These are phyloP conservation scores for Caenorhabditis doughertyi DNA, from an alignment of 2,888 invertebrate species.

Conservation along the genomic window DNA sequence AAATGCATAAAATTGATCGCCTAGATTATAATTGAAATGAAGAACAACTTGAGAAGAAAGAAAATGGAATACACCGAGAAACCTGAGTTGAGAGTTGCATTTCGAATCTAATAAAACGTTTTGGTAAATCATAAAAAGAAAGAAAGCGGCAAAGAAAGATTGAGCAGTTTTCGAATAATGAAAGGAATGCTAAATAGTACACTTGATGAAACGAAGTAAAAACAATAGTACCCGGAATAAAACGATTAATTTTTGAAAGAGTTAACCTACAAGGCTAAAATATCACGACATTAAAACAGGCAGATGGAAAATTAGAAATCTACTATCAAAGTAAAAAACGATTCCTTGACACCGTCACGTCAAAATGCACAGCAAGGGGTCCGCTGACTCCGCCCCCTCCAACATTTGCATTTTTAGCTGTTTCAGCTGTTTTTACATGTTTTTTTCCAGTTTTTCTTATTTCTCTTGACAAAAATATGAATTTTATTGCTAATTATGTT, in stretches of 20 bases:
- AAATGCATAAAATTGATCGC: slow-evolving; percentile 58
- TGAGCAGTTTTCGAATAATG: slow-evolving; percentile 19
- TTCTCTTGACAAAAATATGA: too few species aligned
- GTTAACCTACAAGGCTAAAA: slow-evolving; percentile 14
- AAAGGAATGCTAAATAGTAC: background rate
- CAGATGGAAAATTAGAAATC: background rate
- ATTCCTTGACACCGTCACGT: too few species aligned
- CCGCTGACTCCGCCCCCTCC: too few species aligned
- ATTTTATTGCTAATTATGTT: too few species aligned
- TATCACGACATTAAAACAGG: background rate
- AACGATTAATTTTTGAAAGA: background rate
- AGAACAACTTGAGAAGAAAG: slow-evolving; percentile 4
- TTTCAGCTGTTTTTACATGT: too few species aligned
- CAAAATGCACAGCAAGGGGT: too few species aligned
- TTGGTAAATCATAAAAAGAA: background rate
- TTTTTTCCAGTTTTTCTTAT: too few species aligned
- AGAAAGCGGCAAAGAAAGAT: slow-evolving; percentile 12
- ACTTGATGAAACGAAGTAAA: background rate
- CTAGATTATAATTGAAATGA: slow-evolving; percentile 17
- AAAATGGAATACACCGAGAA: slow-evolving; percentile 15
- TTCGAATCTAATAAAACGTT: slow-evolving; percentile 17
- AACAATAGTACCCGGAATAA: background rate
- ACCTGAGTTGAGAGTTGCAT: slow-evolving; percentile 40
- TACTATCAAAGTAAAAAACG: too few species aligned
- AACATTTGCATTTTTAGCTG: too few species aligned